Base-by-base conservation (phyloP, 2,888 invertebrate genomes). In the Tiliacea citrago region DNA sequence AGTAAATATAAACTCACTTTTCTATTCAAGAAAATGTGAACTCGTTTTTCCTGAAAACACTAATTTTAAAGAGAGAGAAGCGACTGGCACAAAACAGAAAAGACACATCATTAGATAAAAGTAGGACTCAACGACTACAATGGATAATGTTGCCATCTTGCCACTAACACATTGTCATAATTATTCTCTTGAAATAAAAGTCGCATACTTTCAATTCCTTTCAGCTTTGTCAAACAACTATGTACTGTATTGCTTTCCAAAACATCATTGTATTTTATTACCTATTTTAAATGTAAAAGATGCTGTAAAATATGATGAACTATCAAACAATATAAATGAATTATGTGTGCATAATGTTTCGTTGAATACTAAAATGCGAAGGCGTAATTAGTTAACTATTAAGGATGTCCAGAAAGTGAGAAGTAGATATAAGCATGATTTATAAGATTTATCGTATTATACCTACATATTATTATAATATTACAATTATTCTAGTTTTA, bases 321-420 rank as follows among this genome's bases (percentile, higher is more conserved):
- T 47, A 35, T 49, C 42, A 62, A 61, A 45, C 47, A 29, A 58
- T 55, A 58, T 69, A 53, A 66, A 53, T 51, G 18, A 71, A 69
- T 58, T 39, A 45, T 68, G 65, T 68, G 66, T 70, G 74, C 62
- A 66, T 82, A 82, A 61, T 69, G 66, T 81, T 77, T 75, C 74
- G 68, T 57, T 60, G 49, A 68, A 83, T 80, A 77, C 68, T 77
- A 75, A 67, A 73, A 79, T 85, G 78, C 79, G 82, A 88, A 83
- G 82, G 82, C 73, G 79, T 86, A 86, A 84, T 84, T 79, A 88
- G 82, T 73, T 90, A 88, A 84, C 78, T 83, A 81, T 71, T 90
- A 92, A 92, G 90, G 87, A 90, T 90, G 92, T 93, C 92, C 92
- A 93, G 91, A 94, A 92, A 94, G 91, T 92, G 93, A 91, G 92